phyloP scores from a whole-genome alignment of 2,888 invertebrate genomes.

The Ophion ellenae region DNA sequence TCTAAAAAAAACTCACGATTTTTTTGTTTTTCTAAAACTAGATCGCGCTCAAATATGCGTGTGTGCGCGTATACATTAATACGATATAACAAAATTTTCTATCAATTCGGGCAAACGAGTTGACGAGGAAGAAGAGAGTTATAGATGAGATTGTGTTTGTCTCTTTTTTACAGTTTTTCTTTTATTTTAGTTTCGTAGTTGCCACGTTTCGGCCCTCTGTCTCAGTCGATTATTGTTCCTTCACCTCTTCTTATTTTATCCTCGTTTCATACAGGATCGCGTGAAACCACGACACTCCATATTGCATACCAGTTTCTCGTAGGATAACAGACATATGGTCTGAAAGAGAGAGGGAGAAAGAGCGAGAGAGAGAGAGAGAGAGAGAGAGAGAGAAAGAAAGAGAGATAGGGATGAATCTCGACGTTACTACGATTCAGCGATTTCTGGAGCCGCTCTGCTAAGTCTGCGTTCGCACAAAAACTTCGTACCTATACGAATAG shows the following conservation, averaged over 20 bases:
- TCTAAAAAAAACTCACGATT: slow-evolving; percentile 2
- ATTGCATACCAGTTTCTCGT: slow-evolving; percentile 52
- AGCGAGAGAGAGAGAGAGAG: slow-evolving; percentile 36
- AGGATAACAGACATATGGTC: slow-evolving; percentile 56
- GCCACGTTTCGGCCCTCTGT: slow-evolving; percentile 29
- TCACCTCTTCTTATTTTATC: slow-evolving; percentile 19
- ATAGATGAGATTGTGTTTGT: slow-evolving; percentile 20
- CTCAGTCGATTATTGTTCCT: slow-evolving; percentile 39
- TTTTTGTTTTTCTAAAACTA: slow-evolving; percentile 8
- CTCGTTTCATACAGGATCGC: slow-evolving; percentile 31
- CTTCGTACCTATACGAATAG: not conserved
- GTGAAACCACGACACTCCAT: slow-evolving; percentile 39
- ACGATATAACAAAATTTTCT: slow-evolving; percentile 21
- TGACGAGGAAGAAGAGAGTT: slow-evolving; percentile 51
- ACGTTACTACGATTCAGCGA: slow-evolving; percentile 61
- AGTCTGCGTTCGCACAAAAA: slow-evolving; percentile 33
- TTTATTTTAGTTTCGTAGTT: slow-evolving; percentile 14
- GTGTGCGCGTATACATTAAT: not conserved
- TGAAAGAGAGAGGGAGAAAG: slow-evolving; percentile 24
- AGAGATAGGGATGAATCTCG: slow-evolving; percentile 53
- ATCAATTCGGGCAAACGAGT: slow-evolving; percentile 53
- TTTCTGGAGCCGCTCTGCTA: slow-evolving; percentile 40
- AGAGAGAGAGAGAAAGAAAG: slow-evolving; percentile 37
- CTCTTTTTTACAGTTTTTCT: slow-evolving; percentile 16
- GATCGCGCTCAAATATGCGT: too few species aligned